These are phyloP conservation scores for Oconnorella tubifera DNA, from an alignment of 2,888 invertebrate genomes.

Conservation along the genomic window DNA sequence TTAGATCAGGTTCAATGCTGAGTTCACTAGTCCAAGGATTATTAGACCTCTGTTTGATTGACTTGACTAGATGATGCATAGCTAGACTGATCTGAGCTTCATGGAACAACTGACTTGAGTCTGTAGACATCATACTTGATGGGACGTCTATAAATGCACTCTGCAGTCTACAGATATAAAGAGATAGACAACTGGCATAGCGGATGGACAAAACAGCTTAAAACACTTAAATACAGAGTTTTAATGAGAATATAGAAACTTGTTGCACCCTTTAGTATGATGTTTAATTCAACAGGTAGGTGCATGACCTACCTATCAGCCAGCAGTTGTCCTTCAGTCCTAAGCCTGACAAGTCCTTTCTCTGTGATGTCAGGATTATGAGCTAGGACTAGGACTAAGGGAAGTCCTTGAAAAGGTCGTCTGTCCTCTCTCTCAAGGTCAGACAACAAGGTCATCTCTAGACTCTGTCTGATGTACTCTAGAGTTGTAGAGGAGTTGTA, in stretches of 20 bases:
- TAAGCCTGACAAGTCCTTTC: slow-evolving; percentile 76
- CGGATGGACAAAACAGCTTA: no score
- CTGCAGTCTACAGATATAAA: slow-evolving; percentile 68
- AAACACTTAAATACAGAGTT: no score
- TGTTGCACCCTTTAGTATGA: background rate
- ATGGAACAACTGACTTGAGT: slow-evolving; percentile 41
- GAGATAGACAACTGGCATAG: no score
- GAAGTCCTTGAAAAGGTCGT: slow-evolving; percentile 76
- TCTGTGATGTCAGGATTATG: slow-evolving; percentile 79
- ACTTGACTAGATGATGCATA: slow-evolving; percentile 69
- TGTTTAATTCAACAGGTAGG: background rate
- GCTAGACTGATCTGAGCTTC: slow-evolving; percentile 62
- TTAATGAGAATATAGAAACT: no score
- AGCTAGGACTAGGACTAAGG: slow-evolving; percentile 84
- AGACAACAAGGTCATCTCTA: slow-evolving; percentile 83
- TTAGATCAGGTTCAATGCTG: slow-evolving; percentile 77
- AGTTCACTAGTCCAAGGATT: slow-evolving; percentile 72
- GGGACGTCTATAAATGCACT: slow-evolving; percentile 81
- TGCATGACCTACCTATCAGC: slow-evolving; percentile 70
- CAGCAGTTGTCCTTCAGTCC: slow-evolving; percentile 83
- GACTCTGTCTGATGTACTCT: slow-evolving; percentile 83
- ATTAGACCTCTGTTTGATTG: slow-evolving; percentile 70
- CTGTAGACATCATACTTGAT: slow-evolving; percentile 34
- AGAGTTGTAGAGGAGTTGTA: slow-evolving; percentile 87
- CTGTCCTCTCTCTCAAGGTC: slow-evolving; percentile 87